A percentile compares a stretch with the other conserved stretches of the same genome.
These are phyloP conservation scores for Amphimedon queenslandica DNA, from an alignment of 37 sponge, comb jelly and placozoan genomes.

Conservation along the genomic window DNA sequence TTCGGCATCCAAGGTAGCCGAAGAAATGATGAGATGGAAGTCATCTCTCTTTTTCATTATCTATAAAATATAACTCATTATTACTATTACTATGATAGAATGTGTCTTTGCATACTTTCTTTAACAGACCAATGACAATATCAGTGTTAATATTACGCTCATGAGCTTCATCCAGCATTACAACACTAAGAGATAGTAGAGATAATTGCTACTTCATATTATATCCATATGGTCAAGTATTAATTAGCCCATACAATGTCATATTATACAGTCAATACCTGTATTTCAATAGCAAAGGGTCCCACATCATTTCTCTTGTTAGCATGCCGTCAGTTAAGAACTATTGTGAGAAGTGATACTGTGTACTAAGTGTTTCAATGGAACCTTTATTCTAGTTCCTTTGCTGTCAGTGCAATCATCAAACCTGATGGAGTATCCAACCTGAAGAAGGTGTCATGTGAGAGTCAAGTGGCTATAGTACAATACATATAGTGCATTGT, in stretches of 20 bases:
- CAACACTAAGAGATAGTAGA: slow-evolving; percentile 51
- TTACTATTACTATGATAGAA: neutral
- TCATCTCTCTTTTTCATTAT: slow-evolving; percentile 81
- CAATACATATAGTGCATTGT: too few species aligned
- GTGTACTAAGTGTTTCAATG: too few species aligned
- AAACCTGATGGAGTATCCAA: slow-evolving; percentile 89
- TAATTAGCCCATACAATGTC: too few species aligned
- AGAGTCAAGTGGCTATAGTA: too few species aligned
- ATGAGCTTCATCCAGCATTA: slow-evolving; percentile 97
- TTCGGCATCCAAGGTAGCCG: slow-evolving; percentile 97
- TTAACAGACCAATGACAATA: slow-evolving; percentile 77
- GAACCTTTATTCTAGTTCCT: slow-evolving; percentile 84
- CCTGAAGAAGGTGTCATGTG: slow-evolving; percentile 32
- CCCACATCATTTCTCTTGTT: slow-evolving; percentile 94
- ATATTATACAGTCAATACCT: slow-evolving; percentile 30
- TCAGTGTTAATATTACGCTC: slow-evolving; percentile 95
- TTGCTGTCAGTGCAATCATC: slow-evolving; percentile 73
- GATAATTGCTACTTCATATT: neutral
- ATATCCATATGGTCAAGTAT: too few species aligned
- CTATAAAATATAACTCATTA: slow-evolving; percentile 10
- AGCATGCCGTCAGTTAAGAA: slow-evolving; percentile 94
- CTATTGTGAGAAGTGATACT: slow-evolving; percentile 15
- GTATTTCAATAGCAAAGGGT: slow-evolving; percentile 89
- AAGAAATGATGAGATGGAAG: slow-evolving; percentile 84
- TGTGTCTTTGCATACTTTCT: slow-evolving; percentile 52